phyloP scores from a whole-genome alignment of 2,888 invertebrate genomes.

The Trileptium ribeirensis region DNA sequence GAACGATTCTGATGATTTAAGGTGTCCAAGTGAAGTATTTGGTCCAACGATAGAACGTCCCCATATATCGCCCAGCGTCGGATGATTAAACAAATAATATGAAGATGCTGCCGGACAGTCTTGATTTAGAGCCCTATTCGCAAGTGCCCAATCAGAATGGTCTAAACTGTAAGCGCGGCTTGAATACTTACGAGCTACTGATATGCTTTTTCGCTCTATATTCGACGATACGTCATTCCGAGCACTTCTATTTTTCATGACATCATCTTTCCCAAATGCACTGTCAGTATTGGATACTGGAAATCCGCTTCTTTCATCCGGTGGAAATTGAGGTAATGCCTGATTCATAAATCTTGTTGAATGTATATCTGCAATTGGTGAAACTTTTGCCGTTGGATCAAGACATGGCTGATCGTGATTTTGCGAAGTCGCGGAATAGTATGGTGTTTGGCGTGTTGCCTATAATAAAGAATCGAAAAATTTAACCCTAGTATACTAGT shows the following conservation, averaged over 20 bases:
- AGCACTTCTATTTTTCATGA: background rate
- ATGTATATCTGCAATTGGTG: no score
- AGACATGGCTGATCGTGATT: no score
- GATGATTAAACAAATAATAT: background rate
- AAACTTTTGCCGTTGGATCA: no score
- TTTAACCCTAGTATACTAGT: no score
- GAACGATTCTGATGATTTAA: background rate
- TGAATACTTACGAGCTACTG: background rate
- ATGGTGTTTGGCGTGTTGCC: no score
- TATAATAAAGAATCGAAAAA: no score
- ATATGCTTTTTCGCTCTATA: background rate
- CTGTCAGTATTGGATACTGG: no score
- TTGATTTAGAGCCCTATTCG: background rate
- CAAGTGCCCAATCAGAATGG: background rate
- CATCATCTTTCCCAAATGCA: background rate
- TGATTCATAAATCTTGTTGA: background rate
- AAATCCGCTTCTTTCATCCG: no score
- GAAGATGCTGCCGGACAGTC: background rate
- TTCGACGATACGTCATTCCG: no score
- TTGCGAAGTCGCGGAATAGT: no score
- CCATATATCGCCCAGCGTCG: background rate
- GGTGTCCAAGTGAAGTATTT: background rate
- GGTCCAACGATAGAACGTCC: background rate
- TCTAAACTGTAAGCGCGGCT: background rate
- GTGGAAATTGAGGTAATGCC: background rate